A percentile compares a stretch with the other conserved stretches of the same genome.
These are phyloP conservation scores for Glaucopsyche alexis DNA, from an alignment of 2,888 invertebrate species.

Conservation along the genomic window DNA sequence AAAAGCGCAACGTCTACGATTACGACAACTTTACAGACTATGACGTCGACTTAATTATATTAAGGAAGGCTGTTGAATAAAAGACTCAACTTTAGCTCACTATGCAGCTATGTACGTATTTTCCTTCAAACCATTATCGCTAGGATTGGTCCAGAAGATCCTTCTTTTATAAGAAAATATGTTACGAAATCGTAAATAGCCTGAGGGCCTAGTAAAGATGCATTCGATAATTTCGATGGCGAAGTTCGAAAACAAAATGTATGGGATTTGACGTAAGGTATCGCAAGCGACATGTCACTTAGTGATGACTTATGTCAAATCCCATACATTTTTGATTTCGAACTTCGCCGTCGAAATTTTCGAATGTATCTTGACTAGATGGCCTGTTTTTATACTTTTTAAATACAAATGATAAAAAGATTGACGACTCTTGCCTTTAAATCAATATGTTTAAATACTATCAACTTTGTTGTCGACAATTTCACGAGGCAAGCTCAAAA, in stretches of 20 bases:
- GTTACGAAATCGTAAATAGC: background rate
- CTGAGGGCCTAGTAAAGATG: too few relatives aligned
- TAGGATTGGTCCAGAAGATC: background rate
- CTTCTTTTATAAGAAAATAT: background rate
- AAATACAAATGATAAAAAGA: background rate
- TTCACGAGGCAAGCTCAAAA: background rate
- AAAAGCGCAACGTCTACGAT: conserved; percentile 4
- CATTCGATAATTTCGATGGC: too few relatives aligned
- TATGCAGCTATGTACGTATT: background rate
- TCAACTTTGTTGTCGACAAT: background rate
- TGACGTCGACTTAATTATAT: conserved; percentile 4
- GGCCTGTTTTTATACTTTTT: background rate
- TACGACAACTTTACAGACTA: background rate
- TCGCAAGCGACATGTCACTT: too few relatives aligned
- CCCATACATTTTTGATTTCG: too few relatives aligned
- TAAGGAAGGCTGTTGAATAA: background rate
- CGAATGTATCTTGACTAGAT: too few relatives aligned
- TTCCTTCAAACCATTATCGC: background rate
- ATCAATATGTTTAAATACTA: background rate
- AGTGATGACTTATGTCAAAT: too few relatives aligned
- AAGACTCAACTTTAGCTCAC: background rate
- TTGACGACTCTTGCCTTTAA: background rate
- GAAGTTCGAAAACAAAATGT: too few relatives aligned
- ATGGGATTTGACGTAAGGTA: too few relatives aligned
- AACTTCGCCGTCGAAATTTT: too few relatives aligned